Base-by-base conservation (phyloP, 2,888 invertebrate species). In the Orthosia incerta region DNA sequence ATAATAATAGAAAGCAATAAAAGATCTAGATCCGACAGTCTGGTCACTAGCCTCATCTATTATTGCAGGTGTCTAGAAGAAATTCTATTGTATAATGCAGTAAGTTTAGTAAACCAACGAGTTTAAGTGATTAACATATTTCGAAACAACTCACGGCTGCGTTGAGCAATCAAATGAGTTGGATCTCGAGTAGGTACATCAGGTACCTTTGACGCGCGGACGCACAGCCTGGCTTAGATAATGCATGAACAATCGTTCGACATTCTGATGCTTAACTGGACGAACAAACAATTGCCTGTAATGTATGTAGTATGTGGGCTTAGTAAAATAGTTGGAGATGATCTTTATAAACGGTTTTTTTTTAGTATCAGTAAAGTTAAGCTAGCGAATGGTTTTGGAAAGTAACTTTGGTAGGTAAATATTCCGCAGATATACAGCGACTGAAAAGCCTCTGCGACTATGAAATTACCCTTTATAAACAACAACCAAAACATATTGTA, bases 51-150 rank as follows among this genome's bases (percentile, higher is more conserved):
- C 18, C 3, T 13, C 1, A 26, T 62, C 13, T 15, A 45, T 64
- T 56, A 26, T 51, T 11, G 18, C 20, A 57, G 23, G 45, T 50
- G 16, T 46, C 31, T 18, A 16, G 18, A 46, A 71, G 15, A 51
- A 57, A 20, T 26, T 23, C 18, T 59, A n/a, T 53, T 20, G n/a
- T 46, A 9, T 20, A 53, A n/a, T 18, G 13, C 23, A 15, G 45
- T 45, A 20, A 56, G 31, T 55, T 60, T 45, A 31, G 46, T 55
- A 16, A 60, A 69, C 23, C 26, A 51, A 69, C 50, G 26, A 68
- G 68, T 75, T 80, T 80, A 64, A 64, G 55, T 55, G 23, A 51
- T 80, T 61, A 51, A 39, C 50, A 80, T 46, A 63, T 75, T 75
- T 69, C 46, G 56, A 46, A 55, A 76, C 15, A 23, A 31, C 50